Conservation (phyloP, 2,888 invertebrate genomes). For the Acrobeloides nanus region DNA sequence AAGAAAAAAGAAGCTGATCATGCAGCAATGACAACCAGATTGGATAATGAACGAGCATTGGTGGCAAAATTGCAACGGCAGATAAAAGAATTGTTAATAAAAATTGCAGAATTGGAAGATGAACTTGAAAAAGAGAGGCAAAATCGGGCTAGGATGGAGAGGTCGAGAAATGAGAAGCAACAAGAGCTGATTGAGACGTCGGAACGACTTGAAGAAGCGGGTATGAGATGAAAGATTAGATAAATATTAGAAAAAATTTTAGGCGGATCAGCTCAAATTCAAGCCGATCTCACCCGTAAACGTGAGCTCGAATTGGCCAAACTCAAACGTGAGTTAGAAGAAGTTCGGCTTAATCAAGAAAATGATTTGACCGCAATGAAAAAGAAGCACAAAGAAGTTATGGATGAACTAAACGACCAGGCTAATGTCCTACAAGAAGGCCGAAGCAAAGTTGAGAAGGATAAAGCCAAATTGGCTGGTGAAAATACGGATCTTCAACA, state of each 20-base stretch:
- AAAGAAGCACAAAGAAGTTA: constrained; percentile 99
- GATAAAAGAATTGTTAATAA: constrained; percentile 91
- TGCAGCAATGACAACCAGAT: constrained; percentile 82
- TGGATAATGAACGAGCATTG: constrained; percentile 96
- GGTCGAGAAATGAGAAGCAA: constrained; percentile 91
- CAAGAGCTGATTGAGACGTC: constrained; percentile 95
- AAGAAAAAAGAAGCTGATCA: constrained; percentile 97
- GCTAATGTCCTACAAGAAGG: constrained; percentile 99
- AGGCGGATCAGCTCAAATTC: constrained; percentile 95
- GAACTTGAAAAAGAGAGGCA: constrained; percentile 85
- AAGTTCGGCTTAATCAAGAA: constrained; percentile 97
- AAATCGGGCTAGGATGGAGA: constrained; percentile 67
- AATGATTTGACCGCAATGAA: constrained; percentile 87
- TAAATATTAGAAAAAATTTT: too few species aligned
- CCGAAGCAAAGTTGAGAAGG: constrained; percentile 98
- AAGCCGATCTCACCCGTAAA: constrained; percentile 95
- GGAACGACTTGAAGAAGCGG: constrained; percentile 85
- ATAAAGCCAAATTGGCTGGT: constrained; percentile 92
- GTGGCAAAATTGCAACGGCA: constrained; percentile 96
- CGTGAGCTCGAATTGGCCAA: constrained; percentile 98
- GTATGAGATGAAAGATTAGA: too few species aligned
- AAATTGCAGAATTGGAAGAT: constrained; percentile 97
- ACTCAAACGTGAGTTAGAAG: constrained; percentile 94
- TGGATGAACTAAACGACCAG: constrained; percentile 98
- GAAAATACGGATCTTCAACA: constrained; percentile 88